phyloP scores from a whole-genome alignment of 2,113 vertebrate genomes.

The Macaca nemestrina region DNA sequence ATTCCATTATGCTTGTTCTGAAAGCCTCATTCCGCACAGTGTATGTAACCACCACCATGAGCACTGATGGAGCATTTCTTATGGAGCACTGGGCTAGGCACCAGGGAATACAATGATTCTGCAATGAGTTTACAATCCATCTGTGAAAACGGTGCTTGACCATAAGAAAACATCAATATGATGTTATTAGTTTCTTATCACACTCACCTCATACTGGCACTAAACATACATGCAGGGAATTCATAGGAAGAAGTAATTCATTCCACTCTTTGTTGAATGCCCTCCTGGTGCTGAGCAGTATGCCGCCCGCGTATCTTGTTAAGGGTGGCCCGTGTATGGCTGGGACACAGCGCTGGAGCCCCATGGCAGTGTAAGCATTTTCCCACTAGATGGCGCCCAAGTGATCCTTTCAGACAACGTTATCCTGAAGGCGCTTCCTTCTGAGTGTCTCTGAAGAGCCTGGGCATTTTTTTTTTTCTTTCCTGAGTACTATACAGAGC shows the following conservation, averaged over 20 bases:
- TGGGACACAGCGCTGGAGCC: not conserved
- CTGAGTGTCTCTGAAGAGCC: not conserved
- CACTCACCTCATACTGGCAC: not conserved
- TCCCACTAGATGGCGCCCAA: constrained; percentile 71
- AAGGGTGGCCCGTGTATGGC: too few species aligned
- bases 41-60: not conserved
- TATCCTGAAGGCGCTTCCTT: not conserved
- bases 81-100: not conserved
- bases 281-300: not conserved
- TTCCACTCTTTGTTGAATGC: not conserved
- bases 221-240: not conserved
- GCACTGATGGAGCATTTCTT: not conserved
- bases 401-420: constrained; percentile 26
- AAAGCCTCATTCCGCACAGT: not conserved
- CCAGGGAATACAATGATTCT: not conserved
- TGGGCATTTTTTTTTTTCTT: not conserved
- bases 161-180: not conserved
- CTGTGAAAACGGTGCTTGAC: not conserved
- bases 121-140: not conserved
- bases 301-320: not conserved
- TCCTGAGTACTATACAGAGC: not conserved
- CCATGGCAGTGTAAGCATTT: constrained; percentile 6
- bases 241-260: not conserved
- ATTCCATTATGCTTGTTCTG: not conserved
- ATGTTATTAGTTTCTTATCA: not conserved